Conservation (phyloP, 1,140 invertebrate species). For the Dendroctonus ponderosae region DNA sequence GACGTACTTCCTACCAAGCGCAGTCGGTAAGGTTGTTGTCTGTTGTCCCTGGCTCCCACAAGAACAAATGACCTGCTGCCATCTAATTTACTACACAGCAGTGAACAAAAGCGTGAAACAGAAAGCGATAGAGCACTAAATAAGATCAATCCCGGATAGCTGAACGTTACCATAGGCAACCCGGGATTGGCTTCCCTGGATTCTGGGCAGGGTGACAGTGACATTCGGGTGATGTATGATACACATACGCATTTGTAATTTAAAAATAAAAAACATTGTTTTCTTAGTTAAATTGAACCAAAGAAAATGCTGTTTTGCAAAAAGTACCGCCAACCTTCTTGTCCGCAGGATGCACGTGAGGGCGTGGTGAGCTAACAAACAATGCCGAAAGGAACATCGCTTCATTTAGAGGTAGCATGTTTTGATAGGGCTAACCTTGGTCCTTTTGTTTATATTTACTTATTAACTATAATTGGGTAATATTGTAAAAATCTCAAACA, state of each 20-base stretch:
- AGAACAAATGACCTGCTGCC: no score
- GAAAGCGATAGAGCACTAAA: not conserved
- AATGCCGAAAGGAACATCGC: no score
- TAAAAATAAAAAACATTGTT: slow-evolving; percentile 20
- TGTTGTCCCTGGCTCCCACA: no score
- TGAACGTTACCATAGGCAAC: not conserved
- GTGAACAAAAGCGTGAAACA: not conserved
- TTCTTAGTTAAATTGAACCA: slow-evolving; percentile 31
- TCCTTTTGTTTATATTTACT: slow-evolving; percentile 24
- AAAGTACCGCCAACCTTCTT: slow-evolving; percentile 14
- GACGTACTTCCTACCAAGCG: no score
- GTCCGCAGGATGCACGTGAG: slow-evolving; percentile 1
- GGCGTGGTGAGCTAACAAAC: slow-evolving; percentile 19
- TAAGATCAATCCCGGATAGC: not conserved
- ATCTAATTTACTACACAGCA: no score
- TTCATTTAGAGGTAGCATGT: slow-evolving; percentile 11
- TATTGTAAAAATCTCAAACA: no score
- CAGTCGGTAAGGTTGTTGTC: no score
- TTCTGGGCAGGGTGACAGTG: not conserved
- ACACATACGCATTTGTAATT: not conserved
- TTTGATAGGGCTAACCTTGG: slow-evolving; percentile 24
- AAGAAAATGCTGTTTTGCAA: slow-evolving; percentile 26
- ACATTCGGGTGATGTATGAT: not conserved
- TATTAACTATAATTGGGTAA: no score
- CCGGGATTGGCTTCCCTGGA: not conserved